phyloP scores from a whole-genome alignment of 1,140 invertebrate species.

The Neodiprion pinetum region DNA sequence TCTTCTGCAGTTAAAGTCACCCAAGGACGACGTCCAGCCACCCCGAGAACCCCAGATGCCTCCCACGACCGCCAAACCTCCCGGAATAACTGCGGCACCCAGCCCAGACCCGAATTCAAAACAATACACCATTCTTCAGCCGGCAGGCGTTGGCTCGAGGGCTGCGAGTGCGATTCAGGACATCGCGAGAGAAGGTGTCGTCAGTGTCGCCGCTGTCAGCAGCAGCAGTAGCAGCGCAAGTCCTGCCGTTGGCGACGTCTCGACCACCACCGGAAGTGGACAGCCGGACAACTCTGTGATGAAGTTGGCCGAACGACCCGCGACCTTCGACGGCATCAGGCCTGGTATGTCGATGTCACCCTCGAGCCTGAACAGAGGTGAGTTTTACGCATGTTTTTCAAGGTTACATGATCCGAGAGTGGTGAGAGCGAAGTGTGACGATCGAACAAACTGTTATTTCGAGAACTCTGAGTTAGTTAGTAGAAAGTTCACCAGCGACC shows the following conservation, averaged over 20 bases:
- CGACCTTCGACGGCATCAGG: slow-evolving; percentile 52
- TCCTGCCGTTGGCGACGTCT: slow-evolving; percentile 48
- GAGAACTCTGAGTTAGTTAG: not conserved
- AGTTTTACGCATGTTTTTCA: slow-evolving; percentile 41
- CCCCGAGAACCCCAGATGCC: slow-evolving; percentile 33
- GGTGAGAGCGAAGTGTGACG: too few species aligned
- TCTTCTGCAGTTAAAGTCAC: slow-evolving; percentile 59
- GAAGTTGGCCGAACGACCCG: slow-evolving; percentile 54
- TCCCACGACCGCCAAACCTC: slow-evolving; percentile 24
- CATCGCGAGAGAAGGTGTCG: slow-evolving; percentile 70
- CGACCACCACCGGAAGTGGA: slow-evolving; percentile 56
- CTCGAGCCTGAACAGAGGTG: slow-evolving; percentile 77
- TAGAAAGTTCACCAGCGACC: not conserved
- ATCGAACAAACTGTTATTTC: not conserved
- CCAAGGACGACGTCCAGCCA: slow-evolving; percentile 52
- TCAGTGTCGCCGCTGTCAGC: slow-evolving; percentile 70
- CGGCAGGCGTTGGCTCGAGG: slow-evolving; percentile 76
- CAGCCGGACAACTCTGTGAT: slow-evolving; percentile 50
- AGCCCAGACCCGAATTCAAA: slow-evolving; percentile 66
- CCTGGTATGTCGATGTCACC: slow-evolving; percentile 71
- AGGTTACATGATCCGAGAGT: not conserved
- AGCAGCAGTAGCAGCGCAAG: slow-evolving; percentile 47
- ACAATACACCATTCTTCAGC: slow-evolving; percentile 85
- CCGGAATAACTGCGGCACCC: slow-evolving; percentile 49
- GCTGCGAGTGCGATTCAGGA: slow-evolving; percentile 81